Percentiles rank a stretch among this genome's conserved stretches.
Evolutionary conservation across 2,888 invertebrate genomes (phyloP).

Genomic region (Drosophila longiperda): DNA sequence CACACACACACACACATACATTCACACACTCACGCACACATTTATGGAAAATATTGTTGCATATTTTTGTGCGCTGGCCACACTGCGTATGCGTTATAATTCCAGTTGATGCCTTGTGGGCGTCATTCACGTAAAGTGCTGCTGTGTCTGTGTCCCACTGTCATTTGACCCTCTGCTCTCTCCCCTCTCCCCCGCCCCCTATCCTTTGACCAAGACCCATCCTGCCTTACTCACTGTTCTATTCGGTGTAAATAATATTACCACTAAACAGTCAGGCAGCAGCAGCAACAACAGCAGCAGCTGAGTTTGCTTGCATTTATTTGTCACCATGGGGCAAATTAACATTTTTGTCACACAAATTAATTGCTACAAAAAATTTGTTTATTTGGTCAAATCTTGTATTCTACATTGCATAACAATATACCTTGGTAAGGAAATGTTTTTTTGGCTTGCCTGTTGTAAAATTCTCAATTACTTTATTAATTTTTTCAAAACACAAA

Average conservation of each 20-base stretch:
- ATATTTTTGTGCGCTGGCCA: constrained; percentile 52
- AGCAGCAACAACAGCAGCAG: constrained; percentile 6
- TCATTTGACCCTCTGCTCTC: constrained; percentile 21
- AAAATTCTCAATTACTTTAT: too few species aligned
- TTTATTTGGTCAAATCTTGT: too few species aligned
- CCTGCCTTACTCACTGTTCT: background rate
- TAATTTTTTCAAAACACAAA: too few species aligned
- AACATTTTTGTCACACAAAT: background rate
- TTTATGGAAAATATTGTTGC: constrained; percentile 44
- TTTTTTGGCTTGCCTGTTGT: too few species aligned
- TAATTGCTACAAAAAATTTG: background rate
- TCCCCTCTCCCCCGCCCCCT: background rate
- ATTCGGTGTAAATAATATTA: constrained; percentile 70
- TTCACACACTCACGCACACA: background rate
- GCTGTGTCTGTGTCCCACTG: constrained; percentile 65
- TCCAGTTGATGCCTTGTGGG: constrained; percentile 70
- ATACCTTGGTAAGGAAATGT: too few species aligned
- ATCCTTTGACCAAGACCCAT: too few species aligned
- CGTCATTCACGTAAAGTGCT: constrained; percentile 76
- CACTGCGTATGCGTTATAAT: constrained; percentile 66
- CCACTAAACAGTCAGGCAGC: constrained; percentile 62
- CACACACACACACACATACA: background rate
- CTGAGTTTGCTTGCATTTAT: constrained; percentile 16
- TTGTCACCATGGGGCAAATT: background rate
- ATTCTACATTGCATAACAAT: too few species aligned